These are phyloP conservation scores for Crossaster papposus DNA, from an alignment of 53 echinoderm and acorn worm species.

Conservation along the genomic window DNA sequence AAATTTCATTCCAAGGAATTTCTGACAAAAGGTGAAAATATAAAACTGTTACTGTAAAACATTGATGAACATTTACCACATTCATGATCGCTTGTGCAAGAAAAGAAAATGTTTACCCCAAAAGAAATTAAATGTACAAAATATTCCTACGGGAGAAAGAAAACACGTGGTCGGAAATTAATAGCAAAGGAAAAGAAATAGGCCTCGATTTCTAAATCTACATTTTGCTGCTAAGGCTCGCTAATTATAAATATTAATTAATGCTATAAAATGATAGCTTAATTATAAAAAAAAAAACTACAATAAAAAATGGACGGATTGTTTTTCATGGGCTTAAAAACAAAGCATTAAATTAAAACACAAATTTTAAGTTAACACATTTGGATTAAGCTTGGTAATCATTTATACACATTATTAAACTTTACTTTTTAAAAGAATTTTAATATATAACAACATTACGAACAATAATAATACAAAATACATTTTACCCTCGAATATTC, in stretches of 20 bases:
- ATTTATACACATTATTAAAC: constrained; percentile 54
- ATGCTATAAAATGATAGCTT: constrained; percentile 51
- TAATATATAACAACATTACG: constrained; percentile 54
- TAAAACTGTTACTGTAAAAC: background rate
- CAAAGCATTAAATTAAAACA: constrained; percentile 61
- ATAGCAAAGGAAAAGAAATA: constrained; percentile 28
- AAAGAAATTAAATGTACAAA: constrained; percentile 52
- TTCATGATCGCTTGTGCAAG: no score
- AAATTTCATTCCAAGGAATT: no score
- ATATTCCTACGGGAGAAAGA: constrained; percentile 13
- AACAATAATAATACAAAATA: constrained; percentile 55
- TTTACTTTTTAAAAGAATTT: constrained; percentile 40
- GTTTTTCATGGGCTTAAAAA: constrained; percentile 45
- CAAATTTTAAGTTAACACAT: constrained; percentile 57
- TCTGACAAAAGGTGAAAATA: background rate
- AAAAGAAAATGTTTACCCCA: no score
- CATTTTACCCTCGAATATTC: constrained; percentile 53
- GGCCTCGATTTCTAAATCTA: constrained; percentile 44
- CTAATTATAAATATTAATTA: constrained; percentile 58
- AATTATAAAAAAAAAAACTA: constrained; percentile 57
- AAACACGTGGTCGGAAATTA: constrained; percentile 35
- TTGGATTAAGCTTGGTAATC: constrained; percentile 58
- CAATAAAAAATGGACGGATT: constrained; percentile 62
- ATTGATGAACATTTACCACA: background rate
- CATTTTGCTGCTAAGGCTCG: constrained; percentile 6